Percentiles rank a stretch among this genome's conserved stretches.
Evolutionary conservation across 1,140 invertebrate genomes (phyloP).

Genomic region (Condylostylus longicornis): DNA sequence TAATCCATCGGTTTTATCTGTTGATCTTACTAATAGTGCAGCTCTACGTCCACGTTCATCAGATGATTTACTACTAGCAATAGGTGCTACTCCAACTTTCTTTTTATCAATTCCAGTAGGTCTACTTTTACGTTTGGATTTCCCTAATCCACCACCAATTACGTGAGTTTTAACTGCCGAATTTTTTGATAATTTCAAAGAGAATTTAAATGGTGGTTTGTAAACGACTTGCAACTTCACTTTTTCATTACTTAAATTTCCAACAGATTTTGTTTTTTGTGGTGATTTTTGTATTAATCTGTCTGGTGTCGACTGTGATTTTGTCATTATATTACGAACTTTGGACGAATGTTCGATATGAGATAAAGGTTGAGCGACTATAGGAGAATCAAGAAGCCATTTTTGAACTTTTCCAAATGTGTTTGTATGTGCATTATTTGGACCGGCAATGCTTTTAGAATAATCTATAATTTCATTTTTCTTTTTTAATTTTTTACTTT

Average conservation of each 20-base stretch:
- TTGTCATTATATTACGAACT: conserved; percentile 27
- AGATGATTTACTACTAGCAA: conserved; percentile 4
- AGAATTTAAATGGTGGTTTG: conserved; percentile 72
- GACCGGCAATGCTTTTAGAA: conserved; percentile 28
- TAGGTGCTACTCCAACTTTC: conserved; percentile 10
- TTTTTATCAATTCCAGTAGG: conserved; percentile 7
- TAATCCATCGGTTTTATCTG: conserved; percentile 18
- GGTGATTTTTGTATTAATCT: conserved; percentile 23
- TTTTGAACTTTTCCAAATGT: conserved; percentile 68
- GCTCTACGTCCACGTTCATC: conserved; percentile 17
- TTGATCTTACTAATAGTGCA: conserved; percentile 18
- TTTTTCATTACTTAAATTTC: conserved; percentile 39
- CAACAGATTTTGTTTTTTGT: conserved; percentile 28
- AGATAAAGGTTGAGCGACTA: conserved; percentile 31
- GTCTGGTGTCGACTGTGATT: conserved; percentile 28
- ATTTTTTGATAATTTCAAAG: conserved; percentile 56
- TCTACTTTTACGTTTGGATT: conserved; percentile 5
- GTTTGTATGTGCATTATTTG: conserved; percentile 48
- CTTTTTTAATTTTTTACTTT: conserved; percentile 36
- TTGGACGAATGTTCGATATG: conserved; percentile 45
- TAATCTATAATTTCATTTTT: conserved; percentile 64
- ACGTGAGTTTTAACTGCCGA: conserved; percentile 39
- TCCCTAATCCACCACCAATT: conserved; percentile 11
- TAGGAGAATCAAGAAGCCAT: conserved; percentile 61
- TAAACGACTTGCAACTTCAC: conserved; percentile 67